Percentiles rank a stretch among this genome's conserved stretches.
These are phyloP conservation scores for Thalassarche chlororhynchos DNA, from an alignment of 2,113 vertebrate genomes.

Conservation along the genomic window DNA sequence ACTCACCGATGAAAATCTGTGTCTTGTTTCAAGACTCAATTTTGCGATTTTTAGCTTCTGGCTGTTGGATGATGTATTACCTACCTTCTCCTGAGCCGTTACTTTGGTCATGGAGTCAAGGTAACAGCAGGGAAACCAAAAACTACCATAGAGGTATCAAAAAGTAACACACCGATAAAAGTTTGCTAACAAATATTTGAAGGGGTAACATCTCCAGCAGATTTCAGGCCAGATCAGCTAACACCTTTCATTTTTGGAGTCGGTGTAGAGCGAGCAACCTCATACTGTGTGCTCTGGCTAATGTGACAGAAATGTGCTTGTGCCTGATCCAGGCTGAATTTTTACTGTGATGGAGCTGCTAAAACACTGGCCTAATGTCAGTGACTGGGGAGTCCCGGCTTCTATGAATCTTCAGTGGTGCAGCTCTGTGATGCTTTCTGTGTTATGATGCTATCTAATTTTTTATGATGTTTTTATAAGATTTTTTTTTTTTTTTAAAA, in stretches of 20 bases:
- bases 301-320: not conserved
- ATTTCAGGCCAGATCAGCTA: not conserved
- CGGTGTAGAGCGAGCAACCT: rapidly evolving
- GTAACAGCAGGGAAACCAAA: not conserved
- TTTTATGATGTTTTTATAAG: not conserved
- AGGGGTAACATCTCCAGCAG: not conserved
- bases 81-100: not conserved
- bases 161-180: not conserved
- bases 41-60: not conserved
- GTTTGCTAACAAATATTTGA: not conserved
- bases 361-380: not conserved
- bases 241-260: not conserved
- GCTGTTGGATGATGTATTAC: not conserved
- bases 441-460: not conserved
- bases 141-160: not conserved
- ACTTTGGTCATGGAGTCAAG: not conserved
- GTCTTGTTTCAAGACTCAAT: not conserved
- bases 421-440: not conserved
- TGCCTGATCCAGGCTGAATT: not conserved
- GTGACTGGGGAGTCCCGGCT: not conserved
- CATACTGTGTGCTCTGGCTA: not conserved
- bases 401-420: not conserved
- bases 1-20: not conserved
- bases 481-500: not conserved
- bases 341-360: not conserved